Evolutionary conservation across 2,113 vertebrate genomes (phyloP).

Genomic region (Perca flavescens): DNA sequence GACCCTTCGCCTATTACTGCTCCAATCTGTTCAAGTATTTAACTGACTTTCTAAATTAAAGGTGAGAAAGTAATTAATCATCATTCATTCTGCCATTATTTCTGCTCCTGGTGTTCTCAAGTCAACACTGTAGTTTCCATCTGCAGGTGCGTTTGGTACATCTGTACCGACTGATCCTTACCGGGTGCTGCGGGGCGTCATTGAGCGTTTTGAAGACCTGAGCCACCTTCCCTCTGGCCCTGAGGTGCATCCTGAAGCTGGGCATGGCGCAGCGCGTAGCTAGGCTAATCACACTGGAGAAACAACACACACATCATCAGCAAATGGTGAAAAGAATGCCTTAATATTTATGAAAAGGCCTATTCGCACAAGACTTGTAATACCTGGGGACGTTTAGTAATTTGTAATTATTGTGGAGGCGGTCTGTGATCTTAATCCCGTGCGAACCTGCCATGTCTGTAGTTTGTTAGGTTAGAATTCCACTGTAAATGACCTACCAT

Average conservation of each 20-base stretch:
- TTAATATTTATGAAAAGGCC: too few species aligned
- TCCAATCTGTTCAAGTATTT: too few species aligned
- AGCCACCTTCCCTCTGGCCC: slow-evolving; percentile 97
- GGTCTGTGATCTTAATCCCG: too few species aligned
- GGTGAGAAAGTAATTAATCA: too few species aligned
- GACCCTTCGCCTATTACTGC: not conserved
- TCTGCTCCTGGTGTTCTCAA: not conserved
- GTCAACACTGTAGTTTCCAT: too few species aligned
- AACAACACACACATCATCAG: not conserved
- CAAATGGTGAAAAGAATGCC: not conserved
- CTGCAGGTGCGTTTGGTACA: not conserved
- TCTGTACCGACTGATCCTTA: slow-evolving; percentile 64
- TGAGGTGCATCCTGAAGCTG: slow-evolving; percentile 98
- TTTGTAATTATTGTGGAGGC: too few species aligned
- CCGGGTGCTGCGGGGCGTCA: slow-evolving; percentile 95
- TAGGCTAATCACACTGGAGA: slow-evolving; percentile 95
- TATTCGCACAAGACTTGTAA: too few species aligned
- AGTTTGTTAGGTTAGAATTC: too few species aligned
- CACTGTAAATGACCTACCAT: too few species aligned
- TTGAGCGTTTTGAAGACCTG: slow-evolving; percentile 98
- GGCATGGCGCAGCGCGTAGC: slow-evolving; percentile 98
- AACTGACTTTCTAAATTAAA: too few species aligned
- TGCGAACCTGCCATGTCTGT: too few species aligned
- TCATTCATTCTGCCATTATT: not conserved
- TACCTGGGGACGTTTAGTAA: too few species aligned